Conservation (phyloP, 2,888 invertebrate species). For the Ophion ventricosus region DNA sequence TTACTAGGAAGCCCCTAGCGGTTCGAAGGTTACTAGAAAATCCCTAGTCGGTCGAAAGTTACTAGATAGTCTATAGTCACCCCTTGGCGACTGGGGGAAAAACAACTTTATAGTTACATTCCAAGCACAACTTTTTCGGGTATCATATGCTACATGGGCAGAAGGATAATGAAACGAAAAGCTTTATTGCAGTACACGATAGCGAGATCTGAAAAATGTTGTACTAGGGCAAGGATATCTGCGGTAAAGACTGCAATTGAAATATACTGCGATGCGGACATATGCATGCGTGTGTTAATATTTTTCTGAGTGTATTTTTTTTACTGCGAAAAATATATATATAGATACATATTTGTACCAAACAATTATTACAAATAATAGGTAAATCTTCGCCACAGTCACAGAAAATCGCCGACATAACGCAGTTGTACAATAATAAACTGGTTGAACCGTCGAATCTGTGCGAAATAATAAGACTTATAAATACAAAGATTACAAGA, state of each 20-base stretch:
- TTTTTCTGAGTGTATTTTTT: background rate
- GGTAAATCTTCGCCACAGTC: too few species aligned
- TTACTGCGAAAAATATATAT: too few species aligned
- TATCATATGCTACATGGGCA: too few species aligned
- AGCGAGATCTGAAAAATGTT: background rate
- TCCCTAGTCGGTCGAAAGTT: too few species aligned
- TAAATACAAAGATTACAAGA: slow-evolving; percentile 17
- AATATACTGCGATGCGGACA: background rate
- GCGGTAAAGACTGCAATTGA: background rate
- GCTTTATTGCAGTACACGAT: too few species aligned
- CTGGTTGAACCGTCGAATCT: background rate
- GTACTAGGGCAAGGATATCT: background rate
- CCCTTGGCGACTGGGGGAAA: background rate
- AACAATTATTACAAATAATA: background rate
- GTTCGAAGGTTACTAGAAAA: too few species aligned
- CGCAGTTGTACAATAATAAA: background rate
- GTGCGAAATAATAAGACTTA: background rate
- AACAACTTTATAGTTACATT: background rate
- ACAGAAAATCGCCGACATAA: background rate
- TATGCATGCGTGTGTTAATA: background rate
- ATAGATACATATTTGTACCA: background rate
- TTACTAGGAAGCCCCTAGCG: too few species aligned
- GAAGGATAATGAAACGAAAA: too few species aligned
- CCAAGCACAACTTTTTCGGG: too few species aligned
- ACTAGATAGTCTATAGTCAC: too few species aligned